Evolutionary conservation across 2,888 invertebrate genomes (phyloP), one percentile per base, ranked within the genome.

Genomic region (Thereva nobilitata): DNA sequence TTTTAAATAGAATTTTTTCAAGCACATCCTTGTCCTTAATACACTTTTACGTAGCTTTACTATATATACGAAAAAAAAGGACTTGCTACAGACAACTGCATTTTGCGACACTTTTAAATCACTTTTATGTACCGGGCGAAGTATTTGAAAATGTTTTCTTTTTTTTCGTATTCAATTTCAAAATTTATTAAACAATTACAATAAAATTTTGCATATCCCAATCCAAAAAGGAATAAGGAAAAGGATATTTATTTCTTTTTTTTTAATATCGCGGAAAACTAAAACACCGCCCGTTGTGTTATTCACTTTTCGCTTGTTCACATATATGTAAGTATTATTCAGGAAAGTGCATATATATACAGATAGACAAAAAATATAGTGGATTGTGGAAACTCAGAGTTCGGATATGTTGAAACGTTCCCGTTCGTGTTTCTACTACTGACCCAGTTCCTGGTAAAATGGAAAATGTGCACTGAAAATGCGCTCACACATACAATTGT

Each of bases 351-450:
- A 23, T 23, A 23, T 23, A 23, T 23, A 23, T 64, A 64, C 53
- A 64, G 41, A 35, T 23, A 35, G 35, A 34, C 35, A 42, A 37
- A 41, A 44, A 37, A 41, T 53, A 44, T 37, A 64, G 53, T 44
- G 42, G 45, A 44, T 42, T 23, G 23, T 23, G 23, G 64, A 55
- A 61, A 66, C 56, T 50, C 53, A 23, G 23, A 23, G 23, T 49
- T 50, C 38, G 61, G 50, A 64, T 50, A 64, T 52, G 65, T 55
- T 53, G 66, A 70, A 70, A 68, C 68, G 67, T 64, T 67, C 66
- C 67, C 64, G 70, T 69, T 69, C 66, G 67, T 66, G 45, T 52
- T 70, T 70, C 68, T 66, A 70, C 71, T 70, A 71, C 71, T 71
- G 71, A 71, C 71, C 71, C 68, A 71, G 67, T 70, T 71, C 70